These are phyloP conservation scores for Ctenicera cuprea DNA, from an alignment of 2,888 invertebrate species.

Conservation along the genomic window DNA sequence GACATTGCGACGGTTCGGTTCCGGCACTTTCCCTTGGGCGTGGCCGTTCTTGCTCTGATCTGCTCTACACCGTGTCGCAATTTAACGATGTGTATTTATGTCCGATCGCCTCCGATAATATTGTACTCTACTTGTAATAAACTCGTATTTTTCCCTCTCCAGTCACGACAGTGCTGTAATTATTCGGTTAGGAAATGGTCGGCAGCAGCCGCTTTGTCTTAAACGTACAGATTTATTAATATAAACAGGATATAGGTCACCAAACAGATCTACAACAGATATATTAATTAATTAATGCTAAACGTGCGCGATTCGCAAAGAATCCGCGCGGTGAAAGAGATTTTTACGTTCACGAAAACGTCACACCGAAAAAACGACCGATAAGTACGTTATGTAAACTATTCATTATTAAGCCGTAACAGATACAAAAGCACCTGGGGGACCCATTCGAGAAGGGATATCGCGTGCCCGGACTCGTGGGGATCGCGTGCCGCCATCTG, in stretches of 20 bases:
- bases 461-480: conserved; percentile 66
- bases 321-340: neutral
- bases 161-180: conserved; percentile 57
- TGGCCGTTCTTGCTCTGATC: conserved; percentile 54
- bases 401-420: conserved; percentile 45
- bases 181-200: conserved; percentile 55
- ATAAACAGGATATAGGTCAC: conserved; percentile 45
- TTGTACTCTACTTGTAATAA: conserved; percentile 58
- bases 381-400: conserved; percentile 44
- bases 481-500: conserved; percentile 69
- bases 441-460: conserved; percentile 53
- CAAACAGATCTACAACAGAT: conserved; percentile 30
- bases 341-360: conserved; percentile 15
- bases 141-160: conserved; percentile 55
- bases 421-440: conserved; percentile 51
- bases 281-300: conserved; percentile 2
- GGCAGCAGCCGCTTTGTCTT: conserved; percentile 50
- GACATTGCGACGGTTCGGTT: conserved; percentile 59
- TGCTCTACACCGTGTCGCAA: conserved; percentile 53
- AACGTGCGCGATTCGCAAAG: neutral
- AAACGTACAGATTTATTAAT: conserved; percentile 46
- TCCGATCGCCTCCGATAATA: conserved; percentile 58
- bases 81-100: conserved; percentile 58
- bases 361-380: conserved; percentile 5
- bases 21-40: conserved; percentile 61